These are phyloP conservation scores for Oreochromis niloticus DNA, from an alignment of 2,113 vertebrate species.

Conservation along the genomic window DNA sequence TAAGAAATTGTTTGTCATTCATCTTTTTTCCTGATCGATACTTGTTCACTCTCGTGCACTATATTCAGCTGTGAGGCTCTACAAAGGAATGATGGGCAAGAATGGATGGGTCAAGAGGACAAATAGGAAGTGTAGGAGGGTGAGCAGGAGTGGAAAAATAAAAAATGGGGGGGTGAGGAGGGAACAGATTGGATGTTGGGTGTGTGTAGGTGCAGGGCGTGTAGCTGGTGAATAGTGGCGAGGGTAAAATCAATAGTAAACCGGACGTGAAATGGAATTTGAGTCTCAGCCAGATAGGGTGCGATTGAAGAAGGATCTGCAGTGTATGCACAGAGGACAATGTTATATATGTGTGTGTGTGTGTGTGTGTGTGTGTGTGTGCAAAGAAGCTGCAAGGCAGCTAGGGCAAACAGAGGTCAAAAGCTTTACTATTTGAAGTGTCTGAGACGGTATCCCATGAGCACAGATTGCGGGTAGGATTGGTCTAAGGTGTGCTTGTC, in stretches of 20 bases:
- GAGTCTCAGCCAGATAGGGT: conserved; percentile 54
- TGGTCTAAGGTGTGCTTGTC: conserved; percentile 38
- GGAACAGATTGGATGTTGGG: conserved; percentile 36
- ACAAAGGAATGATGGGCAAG: conserved; percentile 17
- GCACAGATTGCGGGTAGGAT: conserved; percentile 15
- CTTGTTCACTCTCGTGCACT: neutral
- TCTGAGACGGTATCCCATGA: conserved; percentile 54
- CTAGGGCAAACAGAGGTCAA: conserved; percentile 63
- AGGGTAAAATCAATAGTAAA: conserved; percentile 70
- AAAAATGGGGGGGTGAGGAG: neutral
- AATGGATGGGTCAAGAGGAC: conserved; percentile 29
- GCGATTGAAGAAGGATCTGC: conserved; percentile 44
- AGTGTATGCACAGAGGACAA: conserved; percentile 44
- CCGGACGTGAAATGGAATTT: conserved; percentile 69
- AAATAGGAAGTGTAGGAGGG: conserved; percentile 7
- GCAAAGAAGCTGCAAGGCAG: conserved; percentile 1
- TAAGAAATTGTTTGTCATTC: conserved; percentile 29
- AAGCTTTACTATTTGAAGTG: conserved; percentile 59
- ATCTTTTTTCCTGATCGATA: conserved; percentile 12
- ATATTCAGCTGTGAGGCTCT: conserved; percentile 6
- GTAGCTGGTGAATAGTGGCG: conserved; percentile 54
- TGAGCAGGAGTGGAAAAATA: conserved; percentile 15
- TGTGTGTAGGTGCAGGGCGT: neutral
- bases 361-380: neutral
- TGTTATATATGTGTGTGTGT: neutral